Evolutionary conservation across 2,113 vertebrate genomes (phyloP).

Genomic region (Melanostigma gelatinosum): DNA sequence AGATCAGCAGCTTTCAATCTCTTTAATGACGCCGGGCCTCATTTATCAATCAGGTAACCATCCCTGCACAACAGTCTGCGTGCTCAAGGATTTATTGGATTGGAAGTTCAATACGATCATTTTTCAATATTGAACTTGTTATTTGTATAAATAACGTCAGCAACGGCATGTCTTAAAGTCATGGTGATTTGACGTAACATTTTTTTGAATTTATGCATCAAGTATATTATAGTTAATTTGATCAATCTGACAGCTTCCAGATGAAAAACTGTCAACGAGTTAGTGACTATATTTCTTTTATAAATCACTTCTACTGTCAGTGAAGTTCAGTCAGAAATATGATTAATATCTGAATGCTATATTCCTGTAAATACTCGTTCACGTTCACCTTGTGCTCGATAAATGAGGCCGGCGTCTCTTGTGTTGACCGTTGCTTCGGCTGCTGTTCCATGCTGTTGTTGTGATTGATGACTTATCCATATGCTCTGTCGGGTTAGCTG

Average conservation of each 20-base stretch:
- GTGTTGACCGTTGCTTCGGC: constrained; percentile 52
- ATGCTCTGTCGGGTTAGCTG: constrained; percentile 67
- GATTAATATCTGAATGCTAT: constrained; percentile 12
- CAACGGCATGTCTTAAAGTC: background rate
- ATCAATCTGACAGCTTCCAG: background rate
- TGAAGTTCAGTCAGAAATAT: constrained; percentile 25
- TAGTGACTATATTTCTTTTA: background rate
- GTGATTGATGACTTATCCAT: constrained; percentile 70
- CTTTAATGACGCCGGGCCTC: constrained; percentile 42
- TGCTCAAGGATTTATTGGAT: constrained; percentile 46
- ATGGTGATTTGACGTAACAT: background rate
- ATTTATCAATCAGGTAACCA: constrained; percentile 53
- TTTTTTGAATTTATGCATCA: constrained; percentile 16
- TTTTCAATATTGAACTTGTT: constrained; percentile 23
- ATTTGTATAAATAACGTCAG: background rate
- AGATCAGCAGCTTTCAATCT: constrained; percentile 72
- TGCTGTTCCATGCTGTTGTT: constrained; percentile 49
- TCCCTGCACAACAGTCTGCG: constrained; percentile 9
- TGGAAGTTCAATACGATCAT: constrained; percentile 18
- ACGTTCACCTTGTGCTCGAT: constrained; percentile 58
- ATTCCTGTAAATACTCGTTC: constrained; percentile 39
- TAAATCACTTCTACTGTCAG: constrained; percentile 22
- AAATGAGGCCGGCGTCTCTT: constrained; percentile 61
- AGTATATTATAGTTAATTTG: background rate
- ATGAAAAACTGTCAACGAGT: constrained; percentile 10